A percentile compares a stretch with the other conserved stretches of the same genome.
Evolutionary conservation across 2,113 vertebrate genomes (phyloP).

Genomic region (Thamnaconus septentrionalis): DNA sequence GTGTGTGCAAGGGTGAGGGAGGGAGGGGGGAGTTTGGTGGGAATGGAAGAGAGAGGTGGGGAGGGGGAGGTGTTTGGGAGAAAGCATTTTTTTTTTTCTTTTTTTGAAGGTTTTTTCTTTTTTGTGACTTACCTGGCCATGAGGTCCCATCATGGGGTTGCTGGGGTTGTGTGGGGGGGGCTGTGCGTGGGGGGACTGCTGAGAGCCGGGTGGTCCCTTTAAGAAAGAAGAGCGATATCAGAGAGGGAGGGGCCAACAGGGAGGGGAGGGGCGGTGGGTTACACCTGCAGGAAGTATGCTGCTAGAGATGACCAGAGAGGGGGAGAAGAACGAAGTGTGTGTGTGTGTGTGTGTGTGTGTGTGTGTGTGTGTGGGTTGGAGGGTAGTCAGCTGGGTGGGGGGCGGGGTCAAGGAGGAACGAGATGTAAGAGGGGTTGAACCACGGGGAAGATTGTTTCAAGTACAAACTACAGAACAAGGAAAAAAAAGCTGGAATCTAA

Average conservation of each 20-base stretch:
- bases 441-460: too few relatives aligned
- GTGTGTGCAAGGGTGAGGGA: constrained; percentile 26
- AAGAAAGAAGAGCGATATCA: constrained; percentile 80
- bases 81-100: not conserved
- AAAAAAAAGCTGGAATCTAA: too few relatives aligned
- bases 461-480: too few relatives aligned
- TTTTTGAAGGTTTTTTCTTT: not conserved
- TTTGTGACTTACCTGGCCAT: constrained; percentile 78
- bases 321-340: constrained; percentile 12
- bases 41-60: constrained; percentile 31
- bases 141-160: constrained; percentile 81
- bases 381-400: too few relatives aligned
- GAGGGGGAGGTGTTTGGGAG: constrained; percentile 25
- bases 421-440: too few relatives aligned
- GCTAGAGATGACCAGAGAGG: constrained; percentile 5
- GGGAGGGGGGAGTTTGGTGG: constrained; percentile 25
- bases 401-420: too few relatives aligned
- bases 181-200: constrained; percentile 81
- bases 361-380: too few relatives aligned
- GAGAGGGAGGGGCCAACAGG: constrained; percentile 64
- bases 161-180: constrained; percentile 79
- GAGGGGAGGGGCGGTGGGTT: constrained; percentile 14
- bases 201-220: constrained; percentile 79
- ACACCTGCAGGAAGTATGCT: constrained; percentile 51
- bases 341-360: not conserved